phyloP scores from a whole-genome alignment of 2,888 invertebrate species.

The Drosophila recens region DNA sequence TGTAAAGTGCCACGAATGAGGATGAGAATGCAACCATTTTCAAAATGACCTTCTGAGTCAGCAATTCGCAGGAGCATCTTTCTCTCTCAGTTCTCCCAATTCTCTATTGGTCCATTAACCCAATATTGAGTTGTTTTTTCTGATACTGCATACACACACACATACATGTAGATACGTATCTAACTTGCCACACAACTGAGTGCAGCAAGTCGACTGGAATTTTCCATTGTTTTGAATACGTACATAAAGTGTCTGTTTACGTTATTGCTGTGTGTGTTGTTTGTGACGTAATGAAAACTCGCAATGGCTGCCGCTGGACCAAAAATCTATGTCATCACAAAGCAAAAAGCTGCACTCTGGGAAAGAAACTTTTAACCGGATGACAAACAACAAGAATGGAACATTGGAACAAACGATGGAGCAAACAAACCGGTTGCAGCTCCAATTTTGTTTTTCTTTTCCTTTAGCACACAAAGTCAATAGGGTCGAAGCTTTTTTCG shows the following conservation, averaged over 20 bases:
- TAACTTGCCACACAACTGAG: slow-evolving; percentile 58
- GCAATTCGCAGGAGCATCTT: slow-evolving; percentile 2
- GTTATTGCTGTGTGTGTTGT: slow-evolving; percentile 13
- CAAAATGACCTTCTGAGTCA: slow-evolving; percentile 37
- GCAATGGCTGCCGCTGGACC: slow-evolving; percentile 17
- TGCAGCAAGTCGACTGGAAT: slow-evolving; percentile 67
- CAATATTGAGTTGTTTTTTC: slow-evolving; percentile 38
- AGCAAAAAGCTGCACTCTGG: slow-evolving; percentile 3
- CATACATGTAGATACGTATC: neutral
- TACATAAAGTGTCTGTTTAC: slow-evolving; percentile 11
- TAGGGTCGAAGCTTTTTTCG: slow-evolving; percentile 27
- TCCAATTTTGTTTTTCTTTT: slow-evolving; percentile 12
- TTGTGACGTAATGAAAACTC: slow-evolving; percentile 52
- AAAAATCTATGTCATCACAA: slow-evolving; percentile 14
- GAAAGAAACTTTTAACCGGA: slow-evolving; percentile 4
- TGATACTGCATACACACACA: slow-evolving; percentile 4
- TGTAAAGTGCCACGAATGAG: slow-evolving; percentile 32
- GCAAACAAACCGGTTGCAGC: slow-evolving; percentile 33
- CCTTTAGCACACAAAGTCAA: slow-evolving; percentile 32
- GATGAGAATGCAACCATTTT: slow-evolving; percentile 34
- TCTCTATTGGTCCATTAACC: slow-evolving; percentile 37
- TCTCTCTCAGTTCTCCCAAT: neutral
- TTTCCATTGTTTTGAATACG: slow-evolving; percentile 68
- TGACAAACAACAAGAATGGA: slow-evolving; percentile 9
- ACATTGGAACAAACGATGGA: slow-evolving; percentile 20